Base-by-base conservation (phyloP, 2,888 invertebrate species). In the Drosophila atroscutellata region DNA sequence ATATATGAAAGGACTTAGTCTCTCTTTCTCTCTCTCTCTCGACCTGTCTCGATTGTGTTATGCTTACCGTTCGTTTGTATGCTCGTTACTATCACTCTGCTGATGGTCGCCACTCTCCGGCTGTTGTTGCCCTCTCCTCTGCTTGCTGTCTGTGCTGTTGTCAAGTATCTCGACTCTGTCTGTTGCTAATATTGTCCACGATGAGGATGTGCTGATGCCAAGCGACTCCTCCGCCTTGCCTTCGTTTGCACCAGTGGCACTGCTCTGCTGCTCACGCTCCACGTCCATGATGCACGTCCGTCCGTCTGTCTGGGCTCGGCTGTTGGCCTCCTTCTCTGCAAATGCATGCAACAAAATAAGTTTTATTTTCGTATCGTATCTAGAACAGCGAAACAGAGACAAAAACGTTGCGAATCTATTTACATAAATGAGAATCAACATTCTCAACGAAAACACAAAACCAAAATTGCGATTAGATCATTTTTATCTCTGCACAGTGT, bases 111-210 rank as follows among this genome's bases (percentile, higher is more conserved):
- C 3, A 20, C 4, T 24, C 15, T 45, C 15, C 20, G 2, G 45
- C 15, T 45, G 45, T 8, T 15, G 20, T 45, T 45, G 45, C 34
- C 2, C 50, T 26, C 47, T 47, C 7, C 42, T 54, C 15, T 58
- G 61, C 49, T 62, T 26, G 20, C 30, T 55, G 71, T 13, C 34
- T 39, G 42, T 68, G 28, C 30, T 42, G 51, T 49, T 72, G 18
- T 76, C 71, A 11, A 75, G 64, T 34, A 68, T 24, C 18, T 83
- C 82, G 32, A 85, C 60, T 52, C 60, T 56, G 7, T 84, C 58
- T 7, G 71, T 83, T 67, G 84, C 88, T 24, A 93, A 81, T 58
- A 93, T 77, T 39, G 92, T 92, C 92, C 92, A 92, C 4, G 92
- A 79, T 85, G 92, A 87, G 24, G 91, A 91, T 52, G 89, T 86